Base-by-base conservation (phyloP, 2,888 invertebrate genomes). In the Pollenia angustigena region DNA sequence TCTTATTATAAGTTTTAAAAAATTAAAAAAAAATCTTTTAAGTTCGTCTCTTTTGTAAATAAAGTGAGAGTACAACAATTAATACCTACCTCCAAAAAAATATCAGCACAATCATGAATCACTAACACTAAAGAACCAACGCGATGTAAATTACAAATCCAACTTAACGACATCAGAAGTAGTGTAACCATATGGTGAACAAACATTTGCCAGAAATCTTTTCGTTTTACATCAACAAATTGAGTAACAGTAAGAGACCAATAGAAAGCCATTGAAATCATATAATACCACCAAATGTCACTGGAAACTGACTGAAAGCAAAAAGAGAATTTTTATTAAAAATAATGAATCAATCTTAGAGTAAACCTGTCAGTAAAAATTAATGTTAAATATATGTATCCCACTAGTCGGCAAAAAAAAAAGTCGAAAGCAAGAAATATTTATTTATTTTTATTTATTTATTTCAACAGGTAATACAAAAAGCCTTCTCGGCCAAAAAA, bases 201-300 rank as follows among this genome's bases (percentile, higher is more conserved):
- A 93, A 99, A 98, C 98, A 99, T 99, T 94, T 99, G 98, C 97
- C 98, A 98, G 94, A 99, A 99, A 94, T 98, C 98, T 94, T 98
- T 98, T 88, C 98, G 95, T 88, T 97, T 97, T 76, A 98, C 97
- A 93, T 99, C 99, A 93, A 97, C 96, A 94, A 98, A 98, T 94
- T 99, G 98, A 18, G 98, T 97, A 87, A 98, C 95, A 88, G 97
- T 96, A 83, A 99, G 94, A 18, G 99, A 97, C 97, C 98, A 98
- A 93, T 99, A 99, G 94, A 99, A 99, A 46, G 97, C 96, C 92
- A 97, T 95, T 64, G 98, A 98, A 88, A 98, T 95, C 96, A 99
- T 98, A 94, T 99, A 99, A 94, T 99, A 98, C 98, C 98, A 99
- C 97, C 98, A 99, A 66, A 98, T 94, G 91, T 97, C 98, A 88